phyloP scores from a whole-genome alignment of 2,797 vertebrate genomes.

The Hafferia zeledoni region DNA sequence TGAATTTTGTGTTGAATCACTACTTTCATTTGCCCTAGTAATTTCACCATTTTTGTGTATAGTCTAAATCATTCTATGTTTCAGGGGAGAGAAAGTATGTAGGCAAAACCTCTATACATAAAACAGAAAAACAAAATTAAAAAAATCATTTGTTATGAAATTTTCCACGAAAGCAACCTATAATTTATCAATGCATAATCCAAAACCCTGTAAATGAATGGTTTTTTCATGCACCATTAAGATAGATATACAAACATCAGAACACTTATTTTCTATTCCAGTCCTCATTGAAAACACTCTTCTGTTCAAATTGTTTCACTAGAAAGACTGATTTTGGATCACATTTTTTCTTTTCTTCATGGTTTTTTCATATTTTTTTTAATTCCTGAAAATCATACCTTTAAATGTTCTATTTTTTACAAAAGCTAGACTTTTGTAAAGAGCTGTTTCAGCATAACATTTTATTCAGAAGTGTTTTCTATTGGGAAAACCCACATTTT shows the following conservation, averaged over 20 bases:
- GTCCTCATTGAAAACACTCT: background rate
- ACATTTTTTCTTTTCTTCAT: background rate
- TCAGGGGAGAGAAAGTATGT: background rate
- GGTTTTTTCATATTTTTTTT: background rate
- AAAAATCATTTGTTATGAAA: background rate
- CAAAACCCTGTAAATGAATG: background rate
- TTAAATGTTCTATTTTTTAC: background rate
- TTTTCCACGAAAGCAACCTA: background rate
- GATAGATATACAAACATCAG: background rate
- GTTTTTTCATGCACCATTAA: background rate
- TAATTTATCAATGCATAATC: background rate
- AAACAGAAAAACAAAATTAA: background rate
- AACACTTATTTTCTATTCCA: background rate
- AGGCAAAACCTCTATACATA: background rate
- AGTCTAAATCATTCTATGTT: background rate
- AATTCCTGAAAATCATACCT: background rate
- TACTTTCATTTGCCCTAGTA: background rate
- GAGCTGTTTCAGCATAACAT: background rate
- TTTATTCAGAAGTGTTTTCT: background rate
- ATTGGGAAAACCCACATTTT: background rate
- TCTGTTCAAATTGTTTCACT: background rate
- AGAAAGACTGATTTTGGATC: background rate
- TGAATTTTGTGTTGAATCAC: background rate
- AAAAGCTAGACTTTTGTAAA: background rate
- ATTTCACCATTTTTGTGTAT: background rate